These are phyloP conservation scores for Drosophila sulfurigaster DNA, from an alignment of 1,140 invertebrate species.

Conservation along the genomic window DNA sequence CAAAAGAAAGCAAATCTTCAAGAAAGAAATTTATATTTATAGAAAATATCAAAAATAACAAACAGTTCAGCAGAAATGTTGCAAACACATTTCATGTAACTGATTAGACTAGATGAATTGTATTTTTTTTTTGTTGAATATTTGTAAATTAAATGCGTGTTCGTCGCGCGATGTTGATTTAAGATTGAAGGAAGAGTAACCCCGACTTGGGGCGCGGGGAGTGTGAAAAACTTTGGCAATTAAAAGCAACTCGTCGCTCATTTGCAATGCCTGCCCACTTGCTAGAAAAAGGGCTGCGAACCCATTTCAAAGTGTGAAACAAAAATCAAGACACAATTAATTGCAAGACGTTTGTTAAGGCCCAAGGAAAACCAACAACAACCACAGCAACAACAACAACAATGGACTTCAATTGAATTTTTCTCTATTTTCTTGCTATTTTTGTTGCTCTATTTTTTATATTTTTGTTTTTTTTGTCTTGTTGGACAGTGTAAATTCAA, in stretches of 20 bases:
- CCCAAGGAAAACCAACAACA: constrained; percentile 17
- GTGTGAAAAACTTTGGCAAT: constrained; percentile 74
- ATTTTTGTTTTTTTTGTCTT: constrained; percentile 26
- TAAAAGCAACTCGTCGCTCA: constrained; percentile 59
- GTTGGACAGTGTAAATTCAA: constrained; percentile 45
- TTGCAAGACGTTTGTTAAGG: constrained; percentile 74
- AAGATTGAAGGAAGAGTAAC: neutral
- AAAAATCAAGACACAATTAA: constrained; percentile 81
- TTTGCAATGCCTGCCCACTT: constrained; percentile 42
- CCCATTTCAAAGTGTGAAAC: constrained; percentile 71
- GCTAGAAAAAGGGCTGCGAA: constrained; percentile 35
- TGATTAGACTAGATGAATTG: too few relatives aligned
- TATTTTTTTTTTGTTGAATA: too few relatives aligned
- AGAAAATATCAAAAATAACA: too few relatives aligned
- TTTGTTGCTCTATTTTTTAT: constrained; percentile 13
- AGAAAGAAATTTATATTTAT: too few relatives aligned
- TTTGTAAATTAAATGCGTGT: neutral
- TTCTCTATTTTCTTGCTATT: constrained; percentile 21
- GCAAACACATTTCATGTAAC: too few relatives aligned
- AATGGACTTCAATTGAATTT: constrained; percentile 60
- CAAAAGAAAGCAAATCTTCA: too few relatives aligned
- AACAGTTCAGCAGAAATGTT: too few relatives aligned
- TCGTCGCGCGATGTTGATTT: constrained; percentile 19
- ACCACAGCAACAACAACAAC: constrained; percentile 16
- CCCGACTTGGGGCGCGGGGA: neutral